Base-by-base conservation (phyloP, 1,140 invertebrate genomes). In the Sweltsa coloradensis region DNA sequence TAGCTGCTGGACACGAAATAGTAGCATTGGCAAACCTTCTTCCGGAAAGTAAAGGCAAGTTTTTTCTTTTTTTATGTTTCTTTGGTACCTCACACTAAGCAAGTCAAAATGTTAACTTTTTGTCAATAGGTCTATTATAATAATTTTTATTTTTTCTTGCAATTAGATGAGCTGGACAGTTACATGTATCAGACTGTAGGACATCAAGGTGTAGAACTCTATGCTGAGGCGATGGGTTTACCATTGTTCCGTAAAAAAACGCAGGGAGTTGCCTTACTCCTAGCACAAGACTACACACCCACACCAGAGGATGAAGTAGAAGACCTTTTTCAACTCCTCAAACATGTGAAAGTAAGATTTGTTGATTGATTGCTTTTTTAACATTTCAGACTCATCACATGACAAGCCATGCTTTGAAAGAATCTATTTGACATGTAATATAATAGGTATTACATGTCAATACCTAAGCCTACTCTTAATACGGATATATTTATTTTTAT, bases 181-280 rank as follows among this genome's bases (percentile, higher is more conserved):
- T 98, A 92, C 60, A 99, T 99, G 96, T 99, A 97, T 64, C 96
- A 99, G 72, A 96, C 91, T 42, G 95, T 99, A 43, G 97, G 96
- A 7, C 88, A 95, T 68, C 85, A 96, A 73, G 90, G 86, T 24
- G 83, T 99, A 53, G 80, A 86, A 45, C 73, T 88, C 49, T 90
- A 95, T 65, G 88, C 91, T 29, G 83, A 94, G 66, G 94, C 95
- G 2, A 87, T 98, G 79, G 85, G 79, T 2, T 67, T 99, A 49
- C 94, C 95, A 11, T 66, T 99, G 5, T 98, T 86, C 64, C 73
- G 89, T 54, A 79, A 85, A 56, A 69, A 73, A 37, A 98, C 96
- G 34, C 73, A 77, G 59, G 95, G 95, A 23, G 75, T 75, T 53
- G 83, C 90, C 23, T 64, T 79, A 64, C 69, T 81, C 68, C 74